These are phyloP conservation scores for Montifringilla adamsi DNA, from an alignment of 2,113 vertebrate species.

Conservation along the genomic window DNA sequence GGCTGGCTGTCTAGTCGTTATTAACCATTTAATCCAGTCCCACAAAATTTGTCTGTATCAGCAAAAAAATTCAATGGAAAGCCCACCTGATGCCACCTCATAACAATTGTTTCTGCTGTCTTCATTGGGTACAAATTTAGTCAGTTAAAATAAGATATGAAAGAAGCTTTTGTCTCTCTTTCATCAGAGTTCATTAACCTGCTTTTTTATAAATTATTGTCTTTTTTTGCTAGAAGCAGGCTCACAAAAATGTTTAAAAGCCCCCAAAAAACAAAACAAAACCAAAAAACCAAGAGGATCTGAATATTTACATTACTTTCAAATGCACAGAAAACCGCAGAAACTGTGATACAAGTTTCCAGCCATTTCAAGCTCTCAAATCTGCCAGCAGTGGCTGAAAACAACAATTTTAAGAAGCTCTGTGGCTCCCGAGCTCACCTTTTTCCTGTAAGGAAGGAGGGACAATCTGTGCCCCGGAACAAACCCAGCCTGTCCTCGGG, in stretches of 20 bases:
- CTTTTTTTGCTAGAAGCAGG: background rate
- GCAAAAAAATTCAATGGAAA: background rate
- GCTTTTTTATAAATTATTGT: background rate
- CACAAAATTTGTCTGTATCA: background rate
- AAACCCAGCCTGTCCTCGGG: accelerated
- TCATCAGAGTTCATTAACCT: background rate
- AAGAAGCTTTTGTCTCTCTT: background rate
- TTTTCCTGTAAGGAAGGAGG: background rate
- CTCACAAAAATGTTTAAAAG: background rate
- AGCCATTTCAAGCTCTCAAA: background rate
- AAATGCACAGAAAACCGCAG: background rate
- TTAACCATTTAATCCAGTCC: background rate
- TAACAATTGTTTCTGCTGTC: background rate
- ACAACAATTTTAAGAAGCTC: background rate
- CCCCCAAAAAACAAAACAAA: background rate
- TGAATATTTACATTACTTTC: background rate
- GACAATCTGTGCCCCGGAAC: accelerated
- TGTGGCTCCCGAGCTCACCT: background rate
- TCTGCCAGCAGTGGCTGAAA: background rate
- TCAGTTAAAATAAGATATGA: background rate
- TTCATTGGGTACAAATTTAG: background rate
- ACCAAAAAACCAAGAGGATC: background rate
- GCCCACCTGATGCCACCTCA: background rate
- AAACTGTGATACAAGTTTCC: background rate
- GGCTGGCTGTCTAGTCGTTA: background rate